Evolutionary conservation across 1,140 invertebrate genomes (phyloP).

Genomic region (Sipha flava): DNA sequence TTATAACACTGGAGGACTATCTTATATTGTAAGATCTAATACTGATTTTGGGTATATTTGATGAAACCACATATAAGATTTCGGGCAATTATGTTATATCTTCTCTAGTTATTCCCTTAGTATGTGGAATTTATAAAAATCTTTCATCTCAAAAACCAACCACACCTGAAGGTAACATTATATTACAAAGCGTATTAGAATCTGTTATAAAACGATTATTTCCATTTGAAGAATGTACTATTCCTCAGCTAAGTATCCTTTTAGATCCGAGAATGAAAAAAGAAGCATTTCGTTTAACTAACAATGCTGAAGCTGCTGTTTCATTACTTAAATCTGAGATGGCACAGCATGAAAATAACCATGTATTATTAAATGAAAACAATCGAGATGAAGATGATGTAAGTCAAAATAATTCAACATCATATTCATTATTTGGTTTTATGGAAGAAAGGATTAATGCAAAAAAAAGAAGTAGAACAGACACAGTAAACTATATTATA

Average conservation of each 20-base stretch:
- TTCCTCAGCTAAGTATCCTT: neutral
- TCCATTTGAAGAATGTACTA: neutral
- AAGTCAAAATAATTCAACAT: neutral
- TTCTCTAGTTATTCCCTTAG: too few relatives aligned
- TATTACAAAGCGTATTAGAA: too few relatives aligned
- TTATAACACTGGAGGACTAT: too few relatives aligned
- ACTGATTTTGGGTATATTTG: too few relatives aligned
- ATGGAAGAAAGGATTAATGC: neutral
- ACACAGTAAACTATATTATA: neutral
- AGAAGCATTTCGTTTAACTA: neutral
- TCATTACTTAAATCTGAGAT: neutral
- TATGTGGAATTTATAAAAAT: too few relatives aligned
- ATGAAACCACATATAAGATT: too few relatives aligned
- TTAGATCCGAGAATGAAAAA: neutral
- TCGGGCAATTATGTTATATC: too few relatives aligned
- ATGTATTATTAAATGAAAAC: neutral
- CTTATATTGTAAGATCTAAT: too few relatives aligned
- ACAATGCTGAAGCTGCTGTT: neutral
- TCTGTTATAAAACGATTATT: neutral
- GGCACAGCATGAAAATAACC: neutral
- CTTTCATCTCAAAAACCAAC: too few relatives aligned
- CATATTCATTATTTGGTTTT: neutral
- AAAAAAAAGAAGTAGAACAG: neutral
- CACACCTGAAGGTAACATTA: too few relatives aligned
- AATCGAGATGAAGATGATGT: neutral